Conservation (phyloP, 1,140 invertebrate species). For the Microvelia longipes region DNA sequence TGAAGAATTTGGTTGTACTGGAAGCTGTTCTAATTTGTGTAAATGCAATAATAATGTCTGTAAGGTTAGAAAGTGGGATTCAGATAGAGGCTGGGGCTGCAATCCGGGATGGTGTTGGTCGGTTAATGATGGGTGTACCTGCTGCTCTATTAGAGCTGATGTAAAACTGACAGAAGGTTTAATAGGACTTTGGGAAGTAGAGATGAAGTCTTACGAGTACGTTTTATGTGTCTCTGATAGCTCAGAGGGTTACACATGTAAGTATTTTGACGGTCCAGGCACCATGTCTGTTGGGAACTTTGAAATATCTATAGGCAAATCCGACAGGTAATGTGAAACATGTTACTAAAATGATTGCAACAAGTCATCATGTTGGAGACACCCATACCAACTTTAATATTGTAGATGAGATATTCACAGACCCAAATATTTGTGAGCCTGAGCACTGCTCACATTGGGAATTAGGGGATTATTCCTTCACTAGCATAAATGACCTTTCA, state of each 20-base stretch:
- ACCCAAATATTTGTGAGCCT: not conserved
- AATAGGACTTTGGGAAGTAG: not conserved
- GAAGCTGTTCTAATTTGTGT: not conserved
- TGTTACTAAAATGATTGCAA: not conserved
- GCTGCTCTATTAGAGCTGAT: not conserved
- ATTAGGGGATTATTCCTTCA: not conserved
- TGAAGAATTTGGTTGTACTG: not conserved
- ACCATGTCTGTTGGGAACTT: not conserved
- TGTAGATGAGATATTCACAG: not conserved
- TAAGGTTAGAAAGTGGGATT: not conserved
- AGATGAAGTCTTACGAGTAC: not conserved
- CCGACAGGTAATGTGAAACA: not conserved
- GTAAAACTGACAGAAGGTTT: not conserved
- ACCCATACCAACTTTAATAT: not conserved
- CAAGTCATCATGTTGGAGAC: not conserved
- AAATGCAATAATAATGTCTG: not conserved
- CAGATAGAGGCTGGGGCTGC: not conserved
- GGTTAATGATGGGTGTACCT: not conserved
- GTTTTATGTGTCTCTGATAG: not conserved
- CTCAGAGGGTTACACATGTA: not conserved
- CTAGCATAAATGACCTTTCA: not conserved
- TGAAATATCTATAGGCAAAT: not conserved
- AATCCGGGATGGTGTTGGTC: not conserved
- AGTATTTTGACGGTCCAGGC: not conserved
- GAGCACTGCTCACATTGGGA: not conserved